A percentile compares a stretch with the other conserved stretches of the same genome.
Conservation (phyloP, 2,888 invertebrate species). For the Heliconius ethilla region DNA sequence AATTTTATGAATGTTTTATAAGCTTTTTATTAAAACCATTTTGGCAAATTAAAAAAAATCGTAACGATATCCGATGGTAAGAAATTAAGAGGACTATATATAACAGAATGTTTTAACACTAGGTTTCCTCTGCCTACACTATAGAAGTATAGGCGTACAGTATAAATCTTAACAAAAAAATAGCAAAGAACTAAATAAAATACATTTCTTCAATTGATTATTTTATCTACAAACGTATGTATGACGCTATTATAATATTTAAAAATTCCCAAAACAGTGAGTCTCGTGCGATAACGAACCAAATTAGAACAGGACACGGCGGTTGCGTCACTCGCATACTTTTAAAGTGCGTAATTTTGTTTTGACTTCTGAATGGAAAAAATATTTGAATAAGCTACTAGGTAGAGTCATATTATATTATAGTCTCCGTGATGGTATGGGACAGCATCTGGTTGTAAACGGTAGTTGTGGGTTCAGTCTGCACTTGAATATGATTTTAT, state of each 20-base stretch:
- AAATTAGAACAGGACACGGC: constrained; percentile 29
- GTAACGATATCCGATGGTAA: background rate
- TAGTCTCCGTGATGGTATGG: no score
- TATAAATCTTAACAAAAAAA: no score
- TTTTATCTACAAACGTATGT: background rate
- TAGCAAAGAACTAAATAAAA: background rate
- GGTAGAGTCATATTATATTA: no score
- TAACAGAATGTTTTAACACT: background rate
- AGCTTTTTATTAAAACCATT: background rate
- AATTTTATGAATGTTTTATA: background rate
- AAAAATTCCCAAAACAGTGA: constrained; percentile 24
- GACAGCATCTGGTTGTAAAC: no score
- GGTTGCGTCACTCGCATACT: constrained; percentile 29
- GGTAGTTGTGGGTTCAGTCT: no score
- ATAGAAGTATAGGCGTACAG: no score
- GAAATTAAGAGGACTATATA: background rate
- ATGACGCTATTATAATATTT: background rate
- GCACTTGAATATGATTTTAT: no score
- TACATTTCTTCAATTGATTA: background rate
- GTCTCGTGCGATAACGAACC: constrained; percentile 6
- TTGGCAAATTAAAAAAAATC: background rate
- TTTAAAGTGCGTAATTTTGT: constrained; percentile 14
- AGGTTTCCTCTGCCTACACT: background rate
- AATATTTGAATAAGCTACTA: no score
- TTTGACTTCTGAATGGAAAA: background rate